Conservation (phyloP, 2,888 invertebrate genomes). For the Bellardia pandia region DNA sequence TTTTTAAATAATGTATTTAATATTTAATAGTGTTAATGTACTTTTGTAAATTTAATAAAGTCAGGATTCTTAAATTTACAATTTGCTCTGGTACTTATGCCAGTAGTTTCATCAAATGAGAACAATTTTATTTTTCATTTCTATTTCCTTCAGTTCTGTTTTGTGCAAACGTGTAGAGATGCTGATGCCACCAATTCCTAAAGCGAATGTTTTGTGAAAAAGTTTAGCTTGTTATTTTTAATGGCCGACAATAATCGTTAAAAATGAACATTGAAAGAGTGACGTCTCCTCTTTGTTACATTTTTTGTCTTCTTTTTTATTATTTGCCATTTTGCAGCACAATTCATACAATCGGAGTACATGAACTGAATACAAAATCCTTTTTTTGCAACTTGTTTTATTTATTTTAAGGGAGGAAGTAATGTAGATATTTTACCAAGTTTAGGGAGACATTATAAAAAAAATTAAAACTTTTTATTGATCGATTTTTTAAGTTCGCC, state of each 20-base stretch:
- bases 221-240: slow-evolving; percentile 84
- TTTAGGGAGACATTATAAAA: slow-evolving; percentile 64
- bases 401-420: slow-evolving; percentile 62
- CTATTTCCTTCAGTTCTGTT: slow-evolving; percentile 18
- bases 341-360: slow-evolving; percentile 48
- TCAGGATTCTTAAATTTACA: slow-evolving; percentile 16
- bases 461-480: slow-evolving; percentile 54
- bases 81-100: slow-evolving; percentile 7
- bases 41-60: slow-evolving; percentile 20
- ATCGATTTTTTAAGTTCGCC: slow-evolving; percentile 44
- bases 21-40: background rate
- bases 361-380: slow-evolving; percentile 66
- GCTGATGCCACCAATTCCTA: slow-evolving; percentile 77
- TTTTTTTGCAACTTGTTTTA: slow-evolving; percentile 53
- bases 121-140: slow-evolving; percentile 22
- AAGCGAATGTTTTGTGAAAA: slow-evolving; percentile 82
- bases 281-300: slow-evolving; percentile 67
- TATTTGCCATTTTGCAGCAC: slow-evolving; percentile 57
- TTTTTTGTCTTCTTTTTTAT: slow-evolving; percentile 47
- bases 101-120: slow-evolving; percentile 16
- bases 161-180: slow-evolving; percentile 35
- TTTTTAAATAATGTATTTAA: too few relatives aligned
- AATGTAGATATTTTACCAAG: slow-evolving; percentile 68
- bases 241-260: slow-evolving; percentile 84
- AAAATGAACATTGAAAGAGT: slow-evolving; percentile 75